phyloP scores from a whole-genome alignment of 2,888 invertebrate genomes.

The Callosobruchus maculatus region DNA sequence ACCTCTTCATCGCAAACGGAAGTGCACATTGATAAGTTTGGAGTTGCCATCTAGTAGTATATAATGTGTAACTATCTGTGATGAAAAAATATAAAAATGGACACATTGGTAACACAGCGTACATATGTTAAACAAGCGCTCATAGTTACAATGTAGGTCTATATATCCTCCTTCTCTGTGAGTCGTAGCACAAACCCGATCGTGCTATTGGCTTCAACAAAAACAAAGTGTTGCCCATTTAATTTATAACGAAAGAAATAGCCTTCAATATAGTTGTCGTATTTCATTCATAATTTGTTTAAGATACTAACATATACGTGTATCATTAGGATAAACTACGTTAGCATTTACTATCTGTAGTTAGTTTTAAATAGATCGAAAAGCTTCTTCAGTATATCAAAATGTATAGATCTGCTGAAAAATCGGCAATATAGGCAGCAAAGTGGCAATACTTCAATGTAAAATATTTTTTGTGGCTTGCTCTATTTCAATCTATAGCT shows the following conservation, averaged over 20 bases:
- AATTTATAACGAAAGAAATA: neutral
- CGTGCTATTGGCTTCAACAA: conserved; percentile 1
- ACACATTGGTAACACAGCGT: conserved; percentile 49
- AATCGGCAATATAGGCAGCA: too few relatives aligned
- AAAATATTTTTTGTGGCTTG: too few relatives aligned
- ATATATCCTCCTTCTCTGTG: conserved; percentile 3
- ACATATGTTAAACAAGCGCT: conserved; percentile 51
- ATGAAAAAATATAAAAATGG: conserved; percentile 36
- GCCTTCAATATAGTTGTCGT: neutral
- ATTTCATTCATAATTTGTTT: neutral
- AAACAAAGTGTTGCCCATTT: conserved; percentile 10
- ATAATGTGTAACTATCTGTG: conserved; percentile 39
- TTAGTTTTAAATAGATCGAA: too few relatives aligned
- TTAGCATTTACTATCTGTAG: too few relatives aligned
- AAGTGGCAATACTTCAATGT: too few relatives aligned
- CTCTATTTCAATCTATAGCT: too few relatives aligned
- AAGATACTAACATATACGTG: too few relatives aligned
- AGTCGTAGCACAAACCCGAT: conserved; percentile 15
- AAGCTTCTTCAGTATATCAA: too few relatives aligned
- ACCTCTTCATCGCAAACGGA: conserved; percentile 5
- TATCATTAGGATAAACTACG: too few relatives aligned
- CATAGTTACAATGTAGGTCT: conserved; percentile 47
- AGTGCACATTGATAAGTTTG: conserved; percentile 17
- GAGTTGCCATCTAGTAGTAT: conserved; percentile 26
- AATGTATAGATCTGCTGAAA: too few relatives aligned